These are phyloP conservation scores for Torymus auratus DNA, from an alignment of 2,888 invertebrate genomes.

Conservation along the genomic window DNA sequence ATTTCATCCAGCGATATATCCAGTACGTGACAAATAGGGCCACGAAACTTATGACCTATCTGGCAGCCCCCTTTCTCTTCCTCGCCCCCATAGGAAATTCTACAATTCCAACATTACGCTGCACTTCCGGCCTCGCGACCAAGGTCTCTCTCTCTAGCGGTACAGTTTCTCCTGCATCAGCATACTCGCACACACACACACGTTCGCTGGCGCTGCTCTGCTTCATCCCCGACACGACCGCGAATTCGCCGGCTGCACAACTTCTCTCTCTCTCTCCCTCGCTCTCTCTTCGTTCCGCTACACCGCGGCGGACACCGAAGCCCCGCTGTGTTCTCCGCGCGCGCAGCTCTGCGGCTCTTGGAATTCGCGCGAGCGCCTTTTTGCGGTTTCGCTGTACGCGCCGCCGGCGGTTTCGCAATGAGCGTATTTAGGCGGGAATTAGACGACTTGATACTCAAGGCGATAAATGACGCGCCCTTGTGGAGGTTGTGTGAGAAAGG, in stretches of 20 bases:
- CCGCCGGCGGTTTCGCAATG: background rate
- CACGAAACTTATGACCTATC: no score
- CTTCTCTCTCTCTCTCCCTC: background rate
- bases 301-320: constrained; percentile 1
- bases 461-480: constrained; percentile 21
- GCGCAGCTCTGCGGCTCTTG: constrained; percentile 13
- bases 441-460: constrained; percentile 29
- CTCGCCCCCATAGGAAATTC: no score
- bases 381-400: constrained; percentile 27
- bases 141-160: constrained; percentile 34
- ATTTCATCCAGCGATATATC: no score
- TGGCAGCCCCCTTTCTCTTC: no score
- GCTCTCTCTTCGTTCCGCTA: background rate
- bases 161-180: constrained; percentile 46
- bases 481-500: no score
- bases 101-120: background rate
- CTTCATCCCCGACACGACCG: constrained; percentile 38
- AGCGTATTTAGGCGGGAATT: constrained; percentile 32
- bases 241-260: constrained; percentile 40
- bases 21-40: no score
- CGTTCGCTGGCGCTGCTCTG: background rate
- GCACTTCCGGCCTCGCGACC: background rate
- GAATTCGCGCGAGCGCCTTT: constrained; percentile 24
- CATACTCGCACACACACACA: background rate
- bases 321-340: no score